Evolutionary conservation across 2,797 vertebrate species (phyloP), one percentile per base, ranked within the genome.

Genomic region (Bradypodion pumilum): DNA sequence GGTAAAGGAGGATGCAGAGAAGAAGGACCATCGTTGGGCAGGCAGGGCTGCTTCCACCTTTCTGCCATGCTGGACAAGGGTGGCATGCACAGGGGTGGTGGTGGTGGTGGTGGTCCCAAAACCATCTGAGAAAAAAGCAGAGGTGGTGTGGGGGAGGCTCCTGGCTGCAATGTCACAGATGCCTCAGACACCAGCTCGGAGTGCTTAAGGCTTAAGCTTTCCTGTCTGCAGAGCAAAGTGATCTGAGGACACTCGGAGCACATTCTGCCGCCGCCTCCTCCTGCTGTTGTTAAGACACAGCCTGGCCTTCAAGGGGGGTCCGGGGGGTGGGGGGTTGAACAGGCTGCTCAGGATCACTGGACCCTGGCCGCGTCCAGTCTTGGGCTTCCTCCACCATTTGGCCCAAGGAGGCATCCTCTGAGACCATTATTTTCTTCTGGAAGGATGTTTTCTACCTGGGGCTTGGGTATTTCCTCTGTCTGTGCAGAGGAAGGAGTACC

Each of bases 131-230:
- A 84, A n/a, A 65, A 1, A 0, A 37, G 0, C 0, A 66, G 10
- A n/a, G 59, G 35, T 37, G 68, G 27, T 52, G 29, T 10, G 52
- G 27, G 49, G 3, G 3, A 13, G 21, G 37, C 56, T 25, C 40
- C 29, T 69, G 59, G 27, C 46, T 35, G 32, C 27, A 56, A 46
- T 4, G 19, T 56, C 52, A 2, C 27, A 4, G n/a, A n/a, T n/a
- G 70, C 87, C 84, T 88, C 82, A 73, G 84, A 77, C 85, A 25
- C 85, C 90, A 69, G 86, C 72, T 2, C 84, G 75, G 77, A 25
- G 25, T 0, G 75, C 87, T 92, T 88, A 90, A 60, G 87, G 75
- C 75, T 0, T 91, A 85, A 91, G 89, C 90, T 89, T 85, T 91
- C 84, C 90, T 84, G 89, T 88, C 92, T 91, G 90, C 9, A 1